Evolutionary conservation across 1,140 invertebrate genomes (phyloP), one percentile per base, ranked within the genome.

Genomic region (Watersipora subatra): DNA sequence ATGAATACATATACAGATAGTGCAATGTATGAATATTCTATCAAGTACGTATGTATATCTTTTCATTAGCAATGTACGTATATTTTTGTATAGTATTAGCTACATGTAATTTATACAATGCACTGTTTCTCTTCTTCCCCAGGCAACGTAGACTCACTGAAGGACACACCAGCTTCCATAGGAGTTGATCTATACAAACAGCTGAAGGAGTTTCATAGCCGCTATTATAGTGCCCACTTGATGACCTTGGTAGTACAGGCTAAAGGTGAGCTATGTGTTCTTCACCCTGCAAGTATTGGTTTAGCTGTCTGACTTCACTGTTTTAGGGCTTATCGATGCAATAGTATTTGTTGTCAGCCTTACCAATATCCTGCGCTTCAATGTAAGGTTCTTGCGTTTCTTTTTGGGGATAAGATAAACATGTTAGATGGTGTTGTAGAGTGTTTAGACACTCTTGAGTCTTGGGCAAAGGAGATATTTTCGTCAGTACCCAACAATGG

Each of bases 91-190:
- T 46, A 46, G 34, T 46, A 46, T 46, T 46, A 12, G 7, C 7
- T 46, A 46, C n/a, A 46, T 46, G n/a, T 46, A 46, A 46, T 46
- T 46, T 46, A 46, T 46, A 7, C n/a, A 46, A 46, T 46, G n/a
- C n/a, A 12, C 34, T 46, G 7, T n/a, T 46, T 12, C 7, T n/a
- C n/a, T n/a, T n/a, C n/a, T 28, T 30, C 62, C 64, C 22, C 67
- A 79, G 77, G 77, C 3, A 79, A 76, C 65, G 78, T 86, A 25
- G 80, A 85, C 64, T 89, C 90, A 0, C 80, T 95, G n/a, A 84
- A 84, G 57, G 86, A 66, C 1, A 61, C 67, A 30, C 77, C 76
- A 28, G 63, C 67, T 30, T 58, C 72, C 62, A 68, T 72, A 24
- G 69, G 68, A 22, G 70, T 76, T 27, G 67, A 76, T 67, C 69